These are phyloP conservation scores for Trichoplax adhaerens DNA, from an alignment of 37 sponge, comb jelly and placozoan species.

Conservation along the genomic window DNA sequence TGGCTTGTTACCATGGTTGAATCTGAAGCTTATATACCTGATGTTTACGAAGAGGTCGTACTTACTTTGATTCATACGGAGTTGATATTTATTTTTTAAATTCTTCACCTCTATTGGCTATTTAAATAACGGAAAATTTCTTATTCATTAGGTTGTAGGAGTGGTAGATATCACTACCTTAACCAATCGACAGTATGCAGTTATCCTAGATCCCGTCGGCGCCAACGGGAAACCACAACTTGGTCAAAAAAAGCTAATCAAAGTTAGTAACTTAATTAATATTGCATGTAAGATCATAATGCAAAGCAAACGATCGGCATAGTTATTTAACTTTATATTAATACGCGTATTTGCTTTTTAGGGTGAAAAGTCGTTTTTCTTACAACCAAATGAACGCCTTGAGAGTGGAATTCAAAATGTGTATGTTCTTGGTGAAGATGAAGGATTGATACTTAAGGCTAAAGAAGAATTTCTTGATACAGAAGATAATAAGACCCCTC, in stretches of 20 bases:
- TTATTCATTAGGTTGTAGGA: conserved; percentile 28
- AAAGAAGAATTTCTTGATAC: conserved; percentile 57
- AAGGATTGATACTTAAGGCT: conserved; percentile 86
- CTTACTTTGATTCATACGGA: neutral
- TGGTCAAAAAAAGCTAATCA: conserved; percentile 93
- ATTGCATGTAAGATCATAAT: no score
- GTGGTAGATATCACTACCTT: conserved; percentile 90
- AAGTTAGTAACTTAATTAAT: conserved; percentile 5
- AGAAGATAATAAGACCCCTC: conserved; percentile 34
- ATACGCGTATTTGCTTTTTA: conserved; percentile 2
- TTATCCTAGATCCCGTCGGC: conserved; percentile 88
- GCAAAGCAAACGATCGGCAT: no score
- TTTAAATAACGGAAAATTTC: no score
- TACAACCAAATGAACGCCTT: conserved; percentile 83
- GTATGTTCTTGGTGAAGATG: conserved; percentile 91
- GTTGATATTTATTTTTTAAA: neutral
- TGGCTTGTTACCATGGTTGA: conserved; percentile 96
- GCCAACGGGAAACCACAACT: conserved; percentile 91
- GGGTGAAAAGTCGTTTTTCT: conserved; percentile 99
- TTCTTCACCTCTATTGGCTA: neutral
- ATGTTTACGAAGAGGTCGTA: conserved; percentile 85
- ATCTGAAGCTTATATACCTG: conserved; percentile 98
- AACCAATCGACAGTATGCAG: conserved; percentile 93
- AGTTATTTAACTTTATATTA: neutral
- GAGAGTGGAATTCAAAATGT: conserved; percentile 96